Percentiles rank a stretch among this genome's conserved stretches.
phyloP scores from a whole-genome alignment of 2,113 vertebrate genomes.

The Vidua macroura region DNA sequence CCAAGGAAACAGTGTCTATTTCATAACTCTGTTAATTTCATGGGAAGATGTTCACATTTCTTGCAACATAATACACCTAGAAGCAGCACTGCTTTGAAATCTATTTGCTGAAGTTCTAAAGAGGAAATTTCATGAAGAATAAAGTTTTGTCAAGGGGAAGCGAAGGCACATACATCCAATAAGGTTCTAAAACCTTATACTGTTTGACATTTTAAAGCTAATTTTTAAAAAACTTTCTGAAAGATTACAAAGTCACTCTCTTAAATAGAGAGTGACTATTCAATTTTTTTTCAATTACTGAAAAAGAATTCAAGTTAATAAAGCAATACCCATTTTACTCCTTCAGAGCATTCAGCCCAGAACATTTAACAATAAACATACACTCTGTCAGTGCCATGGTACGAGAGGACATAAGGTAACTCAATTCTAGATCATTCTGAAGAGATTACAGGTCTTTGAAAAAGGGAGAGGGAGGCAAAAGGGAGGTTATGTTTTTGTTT shows the following conservation, averaged over 20 bases:
- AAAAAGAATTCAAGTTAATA: background rate
- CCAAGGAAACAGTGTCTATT: background rate
- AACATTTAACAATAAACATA: constrained; percentile 32
- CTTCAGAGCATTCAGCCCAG: background rate
- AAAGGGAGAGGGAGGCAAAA: background rate
- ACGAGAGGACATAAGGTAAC: background rate
- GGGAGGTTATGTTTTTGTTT: constrained; percentile 60
- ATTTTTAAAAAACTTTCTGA: background rate
- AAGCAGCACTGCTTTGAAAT: background rate
- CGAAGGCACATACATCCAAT: background rate
- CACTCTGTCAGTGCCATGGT: background rate
- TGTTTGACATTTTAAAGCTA: background rate
- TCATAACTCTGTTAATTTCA: background rate
- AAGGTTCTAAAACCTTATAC: background rate
- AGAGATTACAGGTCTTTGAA: constrained; percentile 32
- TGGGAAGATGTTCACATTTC: background rate
- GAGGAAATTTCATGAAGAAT: background rate
- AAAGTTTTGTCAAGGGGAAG: background rate
- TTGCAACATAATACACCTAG: background rate
- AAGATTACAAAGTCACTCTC: background rate
- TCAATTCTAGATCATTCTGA: constrained; percentile 39
- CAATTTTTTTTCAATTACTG: background rate
- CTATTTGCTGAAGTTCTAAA: background rate
- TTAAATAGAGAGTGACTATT: background rate
- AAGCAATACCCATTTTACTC: background rate